Percentiles rank a stretch among this genome's conserved stretches.
These are phyloP conservation scores for Macrosiphum euphorbiae DNA, from an alignment of 2,888 invertebrate species.

Conservation along the genomic window DNA sequence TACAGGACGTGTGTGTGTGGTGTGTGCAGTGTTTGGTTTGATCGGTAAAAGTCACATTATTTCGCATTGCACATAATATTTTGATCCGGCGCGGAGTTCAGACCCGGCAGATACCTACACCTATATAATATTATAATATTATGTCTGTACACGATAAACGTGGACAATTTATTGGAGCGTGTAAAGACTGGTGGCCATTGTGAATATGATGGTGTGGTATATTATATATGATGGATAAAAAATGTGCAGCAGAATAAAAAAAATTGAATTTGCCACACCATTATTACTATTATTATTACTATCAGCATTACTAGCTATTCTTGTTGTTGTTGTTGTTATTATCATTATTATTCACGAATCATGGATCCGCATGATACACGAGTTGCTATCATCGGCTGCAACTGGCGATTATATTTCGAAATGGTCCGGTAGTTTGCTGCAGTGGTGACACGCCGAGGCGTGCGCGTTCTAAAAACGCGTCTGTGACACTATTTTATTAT, in stretches of 20 bases:
- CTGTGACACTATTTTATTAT: conserved; percentile 10
- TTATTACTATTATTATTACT: conserved; percentile 44
- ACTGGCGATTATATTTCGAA: conserved; percentile 42
- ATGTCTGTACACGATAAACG: conserved; percentile 14
- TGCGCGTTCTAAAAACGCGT: conserved; percentile 32
- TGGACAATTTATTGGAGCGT: conserved; percentile 57
- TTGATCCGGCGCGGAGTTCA: neutral
- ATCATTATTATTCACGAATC: conserved; percentile 58
- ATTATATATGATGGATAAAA: neutral
- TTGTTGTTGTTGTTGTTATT: conserved; percentile 25
- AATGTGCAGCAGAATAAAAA: neutral
- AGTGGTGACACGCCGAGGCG: too few species aligned
- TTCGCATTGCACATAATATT: neutral
- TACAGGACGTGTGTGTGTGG: neutral
- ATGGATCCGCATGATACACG: neutral
- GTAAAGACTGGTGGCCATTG: conserved; percentile 38
- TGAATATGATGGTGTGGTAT: neutral
- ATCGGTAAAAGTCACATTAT: neutral
- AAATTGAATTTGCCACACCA: conserved; percentile 17
- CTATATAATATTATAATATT: neutral
- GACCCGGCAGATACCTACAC: neutral
- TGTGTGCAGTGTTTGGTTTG: neutral
- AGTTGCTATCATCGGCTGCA: neutral
- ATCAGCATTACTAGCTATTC: conserved; percentile 31
- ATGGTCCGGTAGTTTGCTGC: conserved; percentile 3